Evolutionary conservation across 1,140 invertebrate genomes (phyloP), one percentile per base, ranked within the genome.

Genomic region (Drosophila carrolli): DNA sequence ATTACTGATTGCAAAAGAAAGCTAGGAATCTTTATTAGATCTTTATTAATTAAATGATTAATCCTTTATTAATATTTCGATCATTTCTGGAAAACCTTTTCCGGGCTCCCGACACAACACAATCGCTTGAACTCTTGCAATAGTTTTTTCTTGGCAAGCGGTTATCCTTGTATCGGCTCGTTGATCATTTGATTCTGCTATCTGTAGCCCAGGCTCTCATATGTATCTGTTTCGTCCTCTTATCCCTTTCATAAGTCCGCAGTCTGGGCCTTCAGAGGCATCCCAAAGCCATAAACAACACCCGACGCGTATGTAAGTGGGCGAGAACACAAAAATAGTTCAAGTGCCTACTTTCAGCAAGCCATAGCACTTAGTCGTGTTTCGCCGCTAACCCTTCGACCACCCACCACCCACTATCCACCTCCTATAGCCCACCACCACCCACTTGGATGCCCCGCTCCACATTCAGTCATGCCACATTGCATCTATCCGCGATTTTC

Each of bases 401-500:
- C 44, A 11, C 19, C 38, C 14, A 3, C 9, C 44, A 19, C 14
- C 27, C 48, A 7, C 3, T 3, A 35, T 23, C 32, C 29, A 14
- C 10, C 10, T 7, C 43, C 29, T 50, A 10, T 14, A 13, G 2
- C 47, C 10, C 29, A 32, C 3, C 7, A 32, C 3, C 14, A 4
- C 14, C 16, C 38, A 40, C 11, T 6, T 23, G 10, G 29, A 19
- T 13, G 13, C 9, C n/a, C 13, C 10, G 50, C 43, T 41, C 13
- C 38, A 14, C 56, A 51, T n/a, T 29, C 41, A 29, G 53, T 65
- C 75, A 51, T 63, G 59, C 63, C 63, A 67, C 63, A 67, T 66
- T 48, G 53, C 53, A 50, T 47, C 46, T 73, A 73, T 68, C 48
- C 61, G 78, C 77, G 81, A 84, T 85, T 84, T 80, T 80, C 43